phyloP scores from a whole-genome alignment of 2,888 invertebrate species.

The Ochlodes sylvanus region DNA sequence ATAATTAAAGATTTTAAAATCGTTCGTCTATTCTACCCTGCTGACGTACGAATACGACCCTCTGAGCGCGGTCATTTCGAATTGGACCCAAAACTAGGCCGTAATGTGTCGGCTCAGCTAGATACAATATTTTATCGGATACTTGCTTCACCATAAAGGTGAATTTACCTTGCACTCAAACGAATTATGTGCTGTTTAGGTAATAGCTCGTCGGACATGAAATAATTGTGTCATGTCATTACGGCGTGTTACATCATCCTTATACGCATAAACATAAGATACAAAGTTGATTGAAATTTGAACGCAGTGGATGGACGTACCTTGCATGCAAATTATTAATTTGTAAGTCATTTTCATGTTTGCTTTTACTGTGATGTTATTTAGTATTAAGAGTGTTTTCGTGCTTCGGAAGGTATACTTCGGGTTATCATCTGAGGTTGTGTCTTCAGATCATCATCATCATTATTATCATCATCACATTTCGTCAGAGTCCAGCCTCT shows the following conservation, averaged over 20 bases:
- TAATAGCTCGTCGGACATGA: constrained; percentile 6
- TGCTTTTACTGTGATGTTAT: too few relatives aligned
- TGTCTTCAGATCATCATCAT: too few relatives aligned
- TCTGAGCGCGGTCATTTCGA: constrained; percentile 28
- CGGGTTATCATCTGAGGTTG: too few relatives aligned
- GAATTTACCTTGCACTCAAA: constrained; percentile 18
- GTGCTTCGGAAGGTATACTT: too few relatives aligned
- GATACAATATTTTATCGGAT: constrained; percentile 24
- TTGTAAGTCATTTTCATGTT: too few relatives aligned
- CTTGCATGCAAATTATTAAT: constrained; percentile 2
- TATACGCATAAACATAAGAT: background rate
- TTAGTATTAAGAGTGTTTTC: too few relatives aligned
- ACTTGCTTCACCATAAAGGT: constrained; percentile 16
- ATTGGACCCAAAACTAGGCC: constrained; percentile 29
- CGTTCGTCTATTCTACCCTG: constrained; percentile 14
- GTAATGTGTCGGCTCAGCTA: constrained; percentile 18
- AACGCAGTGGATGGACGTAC: background rate
- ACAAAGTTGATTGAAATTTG: background rate
- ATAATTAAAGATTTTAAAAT: background rate
- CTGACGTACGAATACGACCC: constrained; percentile 9
- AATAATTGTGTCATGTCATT: background rate
- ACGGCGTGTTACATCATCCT: background rate
- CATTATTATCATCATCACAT: too few relatives aligned
- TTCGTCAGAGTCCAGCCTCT: too few relatives aligned
- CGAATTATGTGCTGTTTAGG: constrained; percentile 26